Base-by-base conservation (phyloP, 2,113 vertebrate genomes). In the Melanocharis versteri region DNA sequence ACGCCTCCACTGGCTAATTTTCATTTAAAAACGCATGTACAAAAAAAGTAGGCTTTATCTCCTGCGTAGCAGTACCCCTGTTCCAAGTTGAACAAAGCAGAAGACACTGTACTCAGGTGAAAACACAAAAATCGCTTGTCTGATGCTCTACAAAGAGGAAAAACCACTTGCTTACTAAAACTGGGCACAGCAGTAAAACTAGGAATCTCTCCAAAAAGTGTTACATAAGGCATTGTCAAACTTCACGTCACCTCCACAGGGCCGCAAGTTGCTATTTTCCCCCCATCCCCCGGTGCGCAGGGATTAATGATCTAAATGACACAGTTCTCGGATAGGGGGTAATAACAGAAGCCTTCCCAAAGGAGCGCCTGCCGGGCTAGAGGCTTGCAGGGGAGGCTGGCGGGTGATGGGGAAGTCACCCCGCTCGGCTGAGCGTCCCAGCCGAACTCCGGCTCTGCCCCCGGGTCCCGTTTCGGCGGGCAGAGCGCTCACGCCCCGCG, bases 191-290 rank as follows among this genome's bases (percentile, higher is more conserved):
- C 19, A 5, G 35, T 88, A 78, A 39, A 68, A 76, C 51, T 17
- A 81, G 54, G 64, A 91, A 70, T 68, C 76, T 89, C 85, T 96
- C 96, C 87, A 44, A 44, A 69, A 95, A 80, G 69, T 62, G 94
- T 98, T 98, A 97, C 44, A 51, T 97, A 97, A 98, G 95, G 72
- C 85, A 91, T 47, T 85, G 82, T 62, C 95, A 97, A 97, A 98
- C 97, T 98, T 98, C 90, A 75, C 60, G 57, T 96, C 97, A 96
- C 95, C 97, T 95, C 97, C 96, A 94, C 58, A 30, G 76, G 95
- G 94, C 95, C 68, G 39, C 96, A 96, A 96, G 61, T 90, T 95
- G 91, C 77, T 96, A 70, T 75, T 27, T 24, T 3, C 21, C 13
- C n/a, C 23, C 35, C 12, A 58, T 18, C 3, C 26, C n/a, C 31